Evolutionary conservation across 2,113 vertebrate genomes (phyloP).

Genomic region (Otus sunia): DNA sequence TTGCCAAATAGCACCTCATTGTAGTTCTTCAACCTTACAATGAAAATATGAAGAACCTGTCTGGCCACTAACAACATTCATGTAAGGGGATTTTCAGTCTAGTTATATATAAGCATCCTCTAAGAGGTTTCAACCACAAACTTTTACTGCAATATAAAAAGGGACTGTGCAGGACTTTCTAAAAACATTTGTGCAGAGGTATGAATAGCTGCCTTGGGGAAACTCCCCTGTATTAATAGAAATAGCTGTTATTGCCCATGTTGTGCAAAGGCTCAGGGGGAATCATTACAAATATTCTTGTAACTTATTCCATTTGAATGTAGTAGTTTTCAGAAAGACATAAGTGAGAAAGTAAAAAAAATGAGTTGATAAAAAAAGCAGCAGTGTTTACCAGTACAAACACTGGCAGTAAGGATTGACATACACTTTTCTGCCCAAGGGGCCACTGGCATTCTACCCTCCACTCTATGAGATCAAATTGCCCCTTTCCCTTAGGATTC

Average conservation of each 20-base stretch:
- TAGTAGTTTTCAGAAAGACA: constrained; percentile 13
- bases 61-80: not conserved
- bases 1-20: constrained; percentile 21
- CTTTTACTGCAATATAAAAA: constrained; percentile 48
- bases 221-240: constrained; percentile 60
- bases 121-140: constrained; percentile 58
- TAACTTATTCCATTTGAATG: not conserved
- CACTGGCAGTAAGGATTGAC: not conserved
- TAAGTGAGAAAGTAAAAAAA: constrained; percentile 22
- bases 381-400: not conserved
- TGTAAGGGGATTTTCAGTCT: constrained; percentile 33
- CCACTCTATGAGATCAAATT: not conserved
- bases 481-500: not conserved
- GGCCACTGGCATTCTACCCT: not conserved
- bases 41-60: constrained; percentile 18
- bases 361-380: not conserved
- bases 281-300: constrained; percentile 34
- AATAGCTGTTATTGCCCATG: constrained; percentile 2
- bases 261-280: not conserved
- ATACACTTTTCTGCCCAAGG: not conserved
- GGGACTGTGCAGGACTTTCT: constrained; percentile 10
- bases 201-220: constrained; percentile 53
- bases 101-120: constrained; percentile 40
- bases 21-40: not conserved
- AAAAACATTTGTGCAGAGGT: constrained; percentile 39